phyloP scores from a whole-genome alignment of 53 echinoderm and acorn worm species.

The Stichopus horrens region DNA sequence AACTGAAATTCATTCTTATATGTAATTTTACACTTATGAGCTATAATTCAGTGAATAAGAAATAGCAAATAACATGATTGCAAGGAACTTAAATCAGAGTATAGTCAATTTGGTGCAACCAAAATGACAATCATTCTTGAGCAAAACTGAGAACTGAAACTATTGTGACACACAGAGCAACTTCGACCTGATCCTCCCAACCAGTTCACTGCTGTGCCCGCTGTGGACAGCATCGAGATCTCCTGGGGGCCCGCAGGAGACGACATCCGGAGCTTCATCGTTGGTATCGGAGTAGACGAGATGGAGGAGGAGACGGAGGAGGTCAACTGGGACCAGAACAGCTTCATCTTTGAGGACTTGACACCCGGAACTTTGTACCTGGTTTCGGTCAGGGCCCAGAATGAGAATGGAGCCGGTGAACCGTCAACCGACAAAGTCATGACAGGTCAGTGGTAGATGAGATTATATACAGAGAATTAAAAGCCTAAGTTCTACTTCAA shows the following conservation, averaged over 20 bases:
- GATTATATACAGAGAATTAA: too few species aligned
- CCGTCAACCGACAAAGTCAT: slow-evolving; percentile 35
- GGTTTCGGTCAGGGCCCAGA: slow-evolving; percentile 25
- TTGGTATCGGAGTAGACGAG: slow-evolving; percentile 29
- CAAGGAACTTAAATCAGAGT: too few species aligned
- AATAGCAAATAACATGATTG: too few species aligned
- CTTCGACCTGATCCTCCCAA: slow-evolving; percentile 16
- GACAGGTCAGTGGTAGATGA: slow-evolving; percentile 1
- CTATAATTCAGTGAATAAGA: too few species aligned
- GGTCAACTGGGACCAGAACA: slow-evolving; percentile 43
- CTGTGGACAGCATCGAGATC: slow-evolving; percentile 17
- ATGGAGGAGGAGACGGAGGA: slow-evolving; percentile 18
- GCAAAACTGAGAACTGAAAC: too few species aligned
- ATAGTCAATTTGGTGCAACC: too few species aligned
- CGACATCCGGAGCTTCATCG: slow-evolving; percentile 14
- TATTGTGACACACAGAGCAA: slow-evolving; percentile 2
- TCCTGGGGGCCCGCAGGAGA: slow-evolving; percentile 31
- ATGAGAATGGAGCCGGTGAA: slow-evolving; percentile 43
- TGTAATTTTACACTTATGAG: too few species aligned
- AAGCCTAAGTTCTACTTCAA: too few species aligned
- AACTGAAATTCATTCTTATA: too few species aligned
- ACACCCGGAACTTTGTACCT: slow-evolving; percentile 27
- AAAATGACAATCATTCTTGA: too few species aligned
- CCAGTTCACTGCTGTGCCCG: neutral
- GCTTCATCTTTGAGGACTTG: slow-evolving; percentile 15